Evolutionary conservation across 2,888 invertebrate genomes (phyloP), one percentile per base, ranked within the genome.

Genomic region (Eilema sororculum): DNA sequence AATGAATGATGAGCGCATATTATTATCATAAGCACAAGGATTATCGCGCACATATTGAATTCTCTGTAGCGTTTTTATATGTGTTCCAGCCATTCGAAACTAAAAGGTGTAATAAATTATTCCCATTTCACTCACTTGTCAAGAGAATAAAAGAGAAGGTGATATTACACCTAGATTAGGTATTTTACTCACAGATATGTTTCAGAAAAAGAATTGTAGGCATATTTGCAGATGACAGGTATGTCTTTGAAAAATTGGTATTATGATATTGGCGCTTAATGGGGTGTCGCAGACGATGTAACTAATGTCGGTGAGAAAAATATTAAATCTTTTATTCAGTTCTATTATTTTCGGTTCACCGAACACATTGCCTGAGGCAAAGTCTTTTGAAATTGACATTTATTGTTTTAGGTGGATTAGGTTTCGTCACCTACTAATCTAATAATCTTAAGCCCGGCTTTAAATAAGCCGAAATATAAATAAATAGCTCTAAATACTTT

Each of bases 321-420:
- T 52, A n/a, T 52, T n/a, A 9, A n/a, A 9, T n/a, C n/a, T 52
- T 52, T 52, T 52, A 52, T n/a, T 52, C n/a, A 52, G 52, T n/a
- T 8, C n/a, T 52, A n/a, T 52, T 52, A 52, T n/a, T 52, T n/a
- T 52, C 52, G 20, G 20, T 20, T 20, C 46, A 8, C 20, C 20
- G 8, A 46, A 52, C n/a, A 52, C n/a, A n/a, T n/a, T 52, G 52
- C 20, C 52, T 28, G 28, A 0, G 52, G n/a, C n/a, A 8, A 46
- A 52, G 52, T n/a, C n/a, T 16, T 63, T 25, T 41, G 9, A 25
- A 41, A 41, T 10, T 41, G 37, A 84, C 79, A 82, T 86, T 86
- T 89, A 90, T 90, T 90, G 89, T 89, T 90, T 89, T 81, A 80
- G 84, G 88, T 85, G 80, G 83, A 84, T 87, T 80, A 79, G 78